Evolutionary conservation across 2,888 invertebrate species (phyloP), one percentile per base, ranked within the genome.

Genomic region (Eudemis profundana): DNA sequence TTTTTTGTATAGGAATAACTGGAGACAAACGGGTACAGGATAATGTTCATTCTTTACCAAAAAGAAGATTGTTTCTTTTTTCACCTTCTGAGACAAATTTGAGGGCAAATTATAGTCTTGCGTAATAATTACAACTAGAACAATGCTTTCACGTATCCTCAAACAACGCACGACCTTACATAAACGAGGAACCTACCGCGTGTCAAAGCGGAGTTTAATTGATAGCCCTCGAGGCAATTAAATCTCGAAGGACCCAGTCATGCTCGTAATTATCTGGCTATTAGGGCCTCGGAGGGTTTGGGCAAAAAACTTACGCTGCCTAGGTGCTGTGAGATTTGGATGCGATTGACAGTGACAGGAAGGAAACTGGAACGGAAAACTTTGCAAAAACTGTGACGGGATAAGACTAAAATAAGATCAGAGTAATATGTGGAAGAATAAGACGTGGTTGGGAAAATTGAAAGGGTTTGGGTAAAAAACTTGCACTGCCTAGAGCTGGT

Each of bases 181-280:
- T 17, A 64, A 50, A 33, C 44, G n/a, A 49, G 29, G 33, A 10
- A 23, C 3, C 50, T n/a, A 21, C 7, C 27, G 19, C 38, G 17
- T 62, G 54, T 49, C 62, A 42, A 47, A 44, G 53, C 38, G 40
- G 42, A 23, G 42, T 49, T 29, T 57, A 64, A 64, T 63, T 56
- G 56, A 63, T 64, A 57, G 63, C 57, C 42, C 42, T 57, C 19
- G 56, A 14, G 27, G 50, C 42, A 63, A 63, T 63, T 63, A 63
- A 59, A 64, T 57, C 63, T 33, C 36, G 21, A 27, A 36, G 47
- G 50, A 15, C 42, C 49, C 60, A 60, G 49, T 51, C 50, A 61
- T 27, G 42, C 29, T 33, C 17, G 53, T 61, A 61, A 62, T 62
- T 62, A 62, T 42, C 40, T 27, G n/a, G 63, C 49, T 63, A 49